Base-by-base conservation (phyloP, 2,888 invertebrate species). In the Pyrgus malvae region DNA sequence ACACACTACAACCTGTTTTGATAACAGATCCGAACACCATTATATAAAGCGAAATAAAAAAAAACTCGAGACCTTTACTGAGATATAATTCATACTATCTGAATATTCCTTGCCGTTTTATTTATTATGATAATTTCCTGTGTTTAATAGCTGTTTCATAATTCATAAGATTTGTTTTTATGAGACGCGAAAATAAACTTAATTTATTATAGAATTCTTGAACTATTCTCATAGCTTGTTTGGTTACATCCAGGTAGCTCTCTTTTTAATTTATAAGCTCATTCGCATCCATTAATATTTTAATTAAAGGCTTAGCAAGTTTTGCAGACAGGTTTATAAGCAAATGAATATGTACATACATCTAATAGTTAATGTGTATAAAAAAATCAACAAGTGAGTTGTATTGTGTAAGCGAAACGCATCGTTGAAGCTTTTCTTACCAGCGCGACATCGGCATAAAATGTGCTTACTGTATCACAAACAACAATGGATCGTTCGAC, bases 401-500 rank as follows among this genome's bases (percentile, higher is more conserved):
- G 3, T 3, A 21, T 12, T 7, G 17, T 4, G 16, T 37, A 9
- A 17, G 17, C 17, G 17, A 17, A 37, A 17, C 17, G 37, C 14
- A 66, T 61, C 59, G 63, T 62, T 61, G 66, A 58, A 58, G 65
- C 64, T 64, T 66, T 69, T 71, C 65, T 66, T 59, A 72, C 72
- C 74, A 75, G 71, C 68, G 69, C 62, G 72, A 21, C 25, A 38
- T 38, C 6, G 8, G 70, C 76, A 75, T 74, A 82, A 84, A 84
- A 81, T 80, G 68, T 71, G 69, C 68, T 67, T 71, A 63, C 67
- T 74, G 69, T 60, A 65, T 37, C 23, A 7, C n/a, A 21, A 40
- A 49, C 21, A 53, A 87, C 85, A 87, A 87, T 87, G 72, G 81
- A 71, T 76, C 74, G 77, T 76, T 77, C 76, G 76, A 70, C 65